Conservation (phyloP, 2,113 vertebrate genomes). For the Clarias gariepinus region DNA sequence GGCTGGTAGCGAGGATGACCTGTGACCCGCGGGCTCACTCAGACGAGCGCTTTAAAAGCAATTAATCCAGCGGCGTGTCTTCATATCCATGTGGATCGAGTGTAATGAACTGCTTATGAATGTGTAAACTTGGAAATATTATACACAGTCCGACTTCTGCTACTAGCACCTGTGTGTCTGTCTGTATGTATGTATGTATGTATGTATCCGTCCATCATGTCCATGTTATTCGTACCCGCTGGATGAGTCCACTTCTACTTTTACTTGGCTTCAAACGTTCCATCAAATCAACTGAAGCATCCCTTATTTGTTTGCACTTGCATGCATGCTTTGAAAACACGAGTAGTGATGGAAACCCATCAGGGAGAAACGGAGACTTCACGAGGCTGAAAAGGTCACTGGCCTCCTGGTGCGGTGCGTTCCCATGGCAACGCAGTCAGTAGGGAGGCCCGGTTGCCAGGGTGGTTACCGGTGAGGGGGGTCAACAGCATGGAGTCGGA, state of each 20-base stretch:
- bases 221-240: too few relatives aligned
- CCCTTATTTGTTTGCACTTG: too few relatives aligned
- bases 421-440: constrained; percentile 67
- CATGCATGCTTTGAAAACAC: not conserved
- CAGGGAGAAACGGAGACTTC: constrained; percentile 39
- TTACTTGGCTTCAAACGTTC: too few relatives aligned
- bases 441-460: constrained; percentile 52
- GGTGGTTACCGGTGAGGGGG: constrained; percentile 37
- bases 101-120: not conserved
- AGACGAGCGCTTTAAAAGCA: not conserved
- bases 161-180: too few relatives aligned
- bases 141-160: too few relatives aligned
- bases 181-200: too few relatives aligned
- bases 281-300: not conserved
- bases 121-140: too few relatives aligned
- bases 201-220: too few relatives aligned
- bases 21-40: not conserved
- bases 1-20: constrained; percentile 17
- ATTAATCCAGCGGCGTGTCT: not conserved
- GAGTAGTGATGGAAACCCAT: not conserved
- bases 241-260: too few relatives aligned
- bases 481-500: constrained; percentile 33
- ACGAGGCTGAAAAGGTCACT: constrained; percentile 58
- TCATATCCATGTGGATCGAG: not conserved
- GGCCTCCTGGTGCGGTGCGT: constrained; percentile 66